Conservation (phyloP, 1,140 invertebrate genomes). For the Drosophila subpulchrella region DNA sequence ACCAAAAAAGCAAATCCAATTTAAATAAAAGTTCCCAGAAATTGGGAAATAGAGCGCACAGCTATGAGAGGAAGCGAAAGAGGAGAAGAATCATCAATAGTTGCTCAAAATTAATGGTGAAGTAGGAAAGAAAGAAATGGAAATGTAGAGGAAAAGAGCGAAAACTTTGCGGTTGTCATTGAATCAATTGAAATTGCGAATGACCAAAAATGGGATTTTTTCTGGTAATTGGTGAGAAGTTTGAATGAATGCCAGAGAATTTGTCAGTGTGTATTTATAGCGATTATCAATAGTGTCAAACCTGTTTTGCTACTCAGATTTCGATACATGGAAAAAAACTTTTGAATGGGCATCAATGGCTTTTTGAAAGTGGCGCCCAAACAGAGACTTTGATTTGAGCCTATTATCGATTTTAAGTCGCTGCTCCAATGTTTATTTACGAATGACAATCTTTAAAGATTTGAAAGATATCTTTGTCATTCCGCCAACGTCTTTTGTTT, state of each 20-base stretch:
- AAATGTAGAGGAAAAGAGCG: conserved; percentile 26
- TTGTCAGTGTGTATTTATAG: background rate
- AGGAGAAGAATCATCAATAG: conserved; percentile 30
- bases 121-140: background rate
- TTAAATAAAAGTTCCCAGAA: conserved; percentile 58
- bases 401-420: background rate
- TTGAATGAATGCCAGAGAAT: background rate
- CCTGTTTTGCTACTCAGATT: no score
- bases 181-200: conserved; percentile 46
- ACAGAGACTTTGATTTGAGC: background rate
- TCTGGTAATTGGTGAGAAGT: conserved; percentile 18
- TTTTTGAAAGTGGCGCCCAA: background rate
- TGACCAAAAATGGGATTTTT: background rate
- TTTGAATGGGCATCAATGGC: no score
- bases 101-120: conserved; percentile 9
- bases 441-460: background rate
- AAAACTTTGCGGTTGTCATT: conserved; percentile 58
- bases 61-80: conserved; percentile 22
- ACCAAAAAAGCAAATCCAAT: conserved; percentile 45
- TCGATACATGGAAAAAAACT: no score
- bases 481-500: no score
- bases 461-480: no score
- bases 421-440: no score
- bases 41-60: conserved; percentile 40
- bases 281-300: background rate